Evolutionary conservation across 2,888 invertebrate genomes (phyloP), one percentile per base, ranked within the genome.

Genomic region (Smittia sp.): DNA sequence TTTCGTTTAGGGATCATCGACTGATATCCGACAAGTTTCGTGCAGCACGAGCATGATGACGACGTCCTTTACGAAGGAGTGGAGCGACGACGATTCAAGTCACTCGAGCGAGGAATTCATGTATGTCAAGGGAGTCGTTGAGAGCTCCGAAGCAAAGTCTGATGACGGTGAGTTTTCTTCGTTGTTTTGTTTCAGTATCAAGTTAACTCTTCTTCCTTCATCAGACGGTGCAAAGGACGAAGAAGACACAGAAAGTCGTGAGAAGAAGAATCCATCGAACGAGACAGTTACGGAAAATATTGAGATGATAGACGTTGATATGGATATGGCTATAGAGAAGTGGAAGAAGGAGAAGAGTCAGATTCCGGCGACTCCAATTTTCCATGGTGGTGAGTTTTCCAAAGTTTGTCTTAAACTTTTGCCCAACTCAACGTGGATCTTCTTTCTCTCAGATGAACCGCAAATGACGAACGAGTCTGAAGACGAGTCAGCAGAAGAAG

Each of bases 401-500:
- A 65, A 65, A n/a, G 7, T 63, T 9, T 20, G 22, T 13, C 15
- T 54, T n/a, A n/a, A n/a, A n/a, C n/a, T n/a, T n/a, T n/a, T n/a
- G n/a, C n/a, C n/a, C n/a, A n/a, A n/a, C n/a, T n/a, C n/a, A n/a
- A n/a, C n/a, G 15, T 22, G 4, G 9, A 24, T 9, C 58, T 58
- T 20, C n/a, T 46, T 46, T 32, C 58, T 65, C 3, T 6, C 65
- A 62, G 77, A 77, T 74, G 74, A 75, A 70, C 77, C 77, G 46
- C 78, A 78, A 63, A 77, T 77, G 58, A 77, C 76, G 46, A 77
- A 78, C 9, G 80, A 79, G 74, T 75, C 75, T 9, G 75, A 75
- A 18, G 76, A 75, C 39, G 83, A 79, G 75, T 86, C 86, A 76
- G 87, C 87, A 65, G 89, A 88, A 76, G 89, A 89, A 78, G 88